phyloP scores from a whole-genome alignment of 2,888 invertebrate species.

The Chrysopilus asiliformis region DNA sequence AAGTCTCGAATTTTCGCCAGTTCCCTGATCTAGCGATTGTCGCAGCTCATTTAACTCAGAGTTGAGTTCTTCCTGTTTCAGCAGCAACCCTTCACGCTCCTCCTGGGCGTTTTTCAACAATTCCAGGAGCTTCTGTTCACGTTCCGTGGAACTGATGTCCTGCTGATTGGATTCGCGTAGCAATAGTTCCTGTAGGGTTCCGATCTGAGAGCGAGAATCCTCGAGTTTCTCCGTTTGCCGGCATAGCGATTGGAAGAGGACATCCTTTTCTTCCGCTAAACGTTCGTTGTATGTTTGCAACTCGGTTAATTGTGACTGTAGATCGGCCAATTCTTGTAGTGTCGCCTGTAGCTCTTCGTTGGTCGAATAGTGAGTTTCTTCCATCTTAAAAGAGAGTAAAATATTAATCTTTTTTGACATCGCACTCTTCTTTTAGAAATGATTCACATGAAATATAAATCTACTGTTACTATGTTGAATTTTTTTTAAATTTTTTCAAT shows the following conservation, averaged over 20 bases:
- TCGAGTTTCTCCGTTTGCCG: conserved; percentile 85
- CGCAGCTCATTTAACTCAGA: conserved; percentile 54
- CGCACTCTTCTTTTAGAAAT: neutral
- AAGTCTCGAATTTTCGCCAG: conserved; percentile 50
- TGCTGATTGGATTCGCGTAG: conserved; percentile 55
- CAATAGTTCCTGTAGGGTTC: conserved; percentile 67
- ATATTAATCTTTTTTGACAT: too few species aligned
- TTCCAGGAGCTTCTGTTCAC: conserved; percentile 70
- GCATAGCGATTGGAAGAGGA: conserved; percentile 79
- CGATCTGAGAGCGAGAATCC: conserved; percentile 69
- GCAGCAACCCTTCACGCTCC: conserved; percentile 56
- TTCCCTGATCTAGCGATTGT: conserved; percentile 44
- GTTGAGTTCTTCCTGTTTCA: conserved; percentile 67
- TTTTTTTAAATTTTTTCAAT: conserved; percentile 1
- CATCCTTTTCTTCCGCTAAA: conserved; percentile 76
- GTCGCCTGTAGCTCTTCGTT: conserved; percentile 90
- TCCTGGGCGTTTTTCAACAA: conserved; percentile 73
- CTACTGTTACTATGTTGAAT: neutral
- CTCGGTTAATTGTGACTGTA: conserved; percentile 76
- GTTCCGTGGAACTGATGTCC: conserved; percentile 55
- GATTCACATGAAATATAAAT: neutral
- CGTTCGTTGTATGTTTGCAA: conserved; percentile 79
- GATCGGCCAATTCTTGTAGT: conserved; percentile 78
- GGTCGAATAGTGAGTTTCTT: conserved; percentile 50
- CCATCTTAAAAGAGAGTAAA: conserved; percentile 24